A percentile compares a stretch with the other conserved stretches of the same genome.
These are phyloP conservation scores for Glaucopsyche alexis DNA, from an alignment of 2,888 invertebrate species.

Conservation along the genomic window DNA sequence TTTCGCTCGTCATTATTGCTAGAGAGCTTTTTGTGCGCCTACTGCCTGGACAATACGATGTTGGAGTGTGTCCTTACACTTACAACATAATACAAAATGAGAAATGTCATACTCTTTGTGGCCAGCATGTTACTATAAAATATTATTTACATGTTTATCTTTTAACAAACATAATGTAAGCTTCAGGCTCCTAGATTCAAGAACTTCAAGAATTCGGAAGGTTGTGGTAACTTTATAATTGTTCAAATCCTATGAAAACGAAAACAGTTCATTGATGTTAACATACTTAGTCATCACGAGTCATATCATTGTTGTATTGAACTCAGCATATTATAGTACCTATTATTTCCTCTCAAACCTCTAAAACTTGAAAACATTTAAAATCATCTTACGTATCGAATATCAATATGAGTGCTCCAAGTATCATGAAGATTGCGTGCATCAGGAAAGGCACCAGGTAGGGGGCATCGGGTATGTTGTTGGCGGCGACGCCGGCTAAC, in stretches of 20 bases:
- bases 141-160: background rate
- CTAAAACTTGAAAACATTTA: constrained; percentile 25
- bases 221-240: background rate
- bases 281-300: too few relatives aligned
- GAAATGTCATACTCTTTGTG: background rate
- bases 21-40: background rate
- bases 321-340: too few relatives aligned
- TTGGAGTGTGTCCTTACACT: constrained; percentile 11
- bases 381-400: constrained; percentile 72
- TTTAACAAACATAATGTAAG: background rate
- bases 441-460: constrained; percentile 81
- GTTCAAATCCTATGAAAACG: too few relatives aligned
- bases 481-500: constrained; percentile 70
- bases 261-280: too few relatives aligned
- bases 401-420: constrained; percentile 81
- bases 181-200: background rate
- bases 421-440: constrained; percentile 75
- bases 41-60: background rate
- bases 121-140: background rate
- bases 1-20: constrained; percentile 5
- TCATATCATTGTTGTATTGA: too few relatives aligned
- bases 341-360: too few relatives aligned
- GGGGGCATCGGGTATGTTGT: constrained; percentile 60
- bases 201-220: too few relatives aligned
- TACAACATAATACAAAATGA: constrained; percentile 16